phyloP scores from a whole-genome alignment of 1,140 invertebrate genomes.

The Centruroides sculpturatus region DNA sequence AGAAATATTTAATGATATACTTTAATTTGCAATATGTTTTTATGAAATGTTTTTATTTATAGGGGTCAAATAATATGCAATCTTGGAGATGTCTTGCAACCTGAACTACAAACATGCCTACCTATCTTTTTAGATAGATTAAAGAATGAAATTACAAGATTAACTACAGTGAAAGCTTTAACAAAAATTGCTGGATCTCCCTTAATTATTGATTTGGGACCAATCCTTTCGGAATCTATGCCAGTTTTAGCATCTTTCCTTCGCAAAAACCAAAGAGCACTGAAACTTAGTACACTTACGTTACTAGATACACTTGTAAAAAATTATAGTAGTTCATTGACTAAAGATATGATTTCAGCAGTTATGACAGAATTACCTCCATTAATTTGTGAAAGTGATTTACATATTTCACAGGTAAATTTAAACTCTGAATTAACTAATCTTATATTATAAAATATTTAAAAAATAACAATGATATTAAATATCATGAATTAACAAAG shows the following conservation, averaged over 20 bases:
- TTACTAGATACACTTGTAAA: slow-evolving; percentile 78
- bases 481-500: too few relatives aligned
- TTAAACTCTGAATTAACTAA: too few relatives aligned
- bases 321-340: slow-evolving; percentile 55
- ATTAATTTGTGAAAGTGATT: slow-evolving; percentile 79
- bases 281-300: slow-evolving; percentile 80
- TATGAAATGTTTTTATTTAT: not conserved
- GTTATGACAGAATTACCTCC: slow-evolving; percentile 72
- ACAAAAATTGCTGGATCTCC: slow-evolving; percentile 85
- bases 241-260: slow-evolving; percentile 86
- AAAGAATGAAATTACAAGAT: slow-evolving; percentile 88
- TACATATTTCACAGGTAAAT: slow-evolving; percentile 88
- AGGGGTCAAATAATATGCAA: slow-evolving; percentile 80
- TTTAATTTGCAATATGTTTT: too few relatives aligned
- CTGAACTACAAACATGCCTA: slow-evolving; percentile 67
- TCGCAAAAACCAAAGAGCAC: slow-evolving; percentile 88
- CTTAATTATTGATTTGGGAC: slow-evolving; percentile 64
- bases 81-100: slow-evolving; percentile 63
- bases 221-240: slow-evolving; percentile 75
- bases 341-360: slow-evolving; percentile 53
- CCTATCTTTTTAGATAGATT: slow-evolving; percentile 88
- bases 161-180: slow-evolving; percentile 89
- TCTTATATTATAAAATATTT: too few relatives aligned
- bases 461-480: too few relatives aligned
- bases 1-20: too few relatives aligned